Evolutionary conservation across 2,113 vertebrate species (phyloP), one percentile per base, ranked within the genome.

Genomic region (Cavia aperea): DNA sequence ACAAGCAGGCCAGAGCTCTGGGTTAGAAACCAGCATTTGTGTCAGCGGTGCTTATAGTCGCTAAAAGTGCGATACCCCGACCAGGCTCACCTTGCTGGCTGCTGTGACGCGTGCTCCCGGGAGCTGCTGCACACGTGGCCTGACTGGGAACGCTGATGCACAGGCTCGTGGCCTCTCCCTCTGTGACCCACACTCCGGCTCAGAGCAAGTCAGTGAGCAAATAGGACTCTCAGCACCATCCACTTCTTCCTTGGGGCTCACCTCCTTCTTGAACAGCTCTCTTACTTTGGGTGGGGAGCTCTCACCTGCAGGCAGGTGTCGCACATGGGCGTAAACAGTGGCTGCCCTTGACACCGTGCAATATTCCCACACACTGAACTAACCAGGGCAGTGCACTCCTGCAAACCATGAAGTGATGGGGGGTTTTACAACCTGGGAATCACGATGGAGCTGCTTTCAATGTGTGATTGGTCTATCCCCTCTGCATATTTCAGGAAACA

Each of bases 41-140:
- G 43, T 4, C 43, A 13, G 26, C 13, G 7, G 29, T 9, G 13
- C 31, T 36, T 2, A 0, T 5, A 78, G 65, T 0, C 1, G 10
- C 49, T 62, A 11, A 36, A 11, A 36, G 13, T 3, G 1, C 21
- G 1, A 1, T 14, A 21, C 15, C 46, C 4, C 19, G 31, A 1
- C 43, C 73, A 31, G 46, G 73, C 29, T 1, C 18, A 19, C 6
- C 36, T 73, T 49, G 2, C 31, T 0, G 10, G 70, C 7, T 7
- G 6, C 33, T 19, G 21, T 1, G 10, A 19, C 1, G 33, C 13
- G 11, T 43, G 23, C 49, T 46, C 19, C 16, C 10, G 8, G 49
- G 8, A 29, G 70, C 58, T 0, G 10, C 7, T 3, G 63, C 33
- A 24, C 6, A 15, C 4, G 26, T 46, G 33, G 14, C 73, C 46